These are phyloP conservation scores for Ariopsis seemanni DNA, from an alignment of 2,113 vertebrate genomes.

Conservation along the genomic window DNA sequence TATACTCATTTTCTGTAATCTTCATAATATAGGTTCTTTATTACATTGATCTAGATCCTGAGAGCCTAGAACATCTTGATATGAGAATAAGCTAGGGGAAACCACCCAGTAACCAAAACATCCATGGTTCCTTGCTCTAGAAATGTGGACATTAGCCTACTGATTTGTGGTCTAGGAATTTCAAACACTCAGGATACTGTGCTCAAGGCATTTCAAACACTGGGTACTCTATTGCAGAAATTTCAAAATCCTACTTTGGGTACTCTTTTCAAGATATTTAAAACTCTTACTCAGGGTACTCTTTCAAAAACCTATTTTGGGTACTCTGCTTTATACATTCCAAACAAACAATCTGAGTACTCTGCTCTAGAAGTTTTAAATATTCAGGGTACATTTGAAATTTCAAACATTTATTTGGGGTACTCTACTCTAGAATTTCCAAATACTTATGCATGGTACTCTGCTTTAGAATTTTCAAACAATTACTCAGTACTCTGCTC, in stretches of 20 bases:
- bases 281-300: too few species aligned
- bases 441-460: not conserved
- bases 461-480: not conserved
- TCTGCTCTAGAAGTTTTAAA: not conserved
- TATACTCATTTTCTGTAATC: not conserved
- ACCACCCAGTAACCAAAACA: not conserved
- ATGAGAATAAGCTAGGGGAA: not conserved
- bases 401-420: not conserved
- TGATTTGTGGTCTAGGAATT: not conserved
- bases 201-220: too few species aligned
- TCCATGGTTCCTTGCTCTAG: not conserved
- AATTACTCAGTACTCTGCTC: not conserved
- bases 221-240: too few species aligned
- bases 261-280: not conserved
- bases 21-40: not conserved
- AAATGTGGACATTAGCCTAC: not conserved
- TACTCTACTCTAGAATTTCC: not conserved
- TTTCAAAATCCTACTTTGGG: too few species aligned
- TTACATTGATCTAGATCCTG: not conserved
- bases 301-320: too few species aligned
- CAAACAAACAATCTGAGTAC: not conserved
- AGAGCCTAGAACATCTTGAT: not conserved
- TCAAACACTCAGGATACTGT: not conserved
- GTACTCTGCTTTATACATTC: not conserved
- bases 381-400: too few species aligned